Percentiles rank a stretch among this genome's conserved stretches.
Evolutionary conservation across 1,140 invertebrate species (phyloP).

Genomic region (Pseudomyrmex dendroicus): DNA sequence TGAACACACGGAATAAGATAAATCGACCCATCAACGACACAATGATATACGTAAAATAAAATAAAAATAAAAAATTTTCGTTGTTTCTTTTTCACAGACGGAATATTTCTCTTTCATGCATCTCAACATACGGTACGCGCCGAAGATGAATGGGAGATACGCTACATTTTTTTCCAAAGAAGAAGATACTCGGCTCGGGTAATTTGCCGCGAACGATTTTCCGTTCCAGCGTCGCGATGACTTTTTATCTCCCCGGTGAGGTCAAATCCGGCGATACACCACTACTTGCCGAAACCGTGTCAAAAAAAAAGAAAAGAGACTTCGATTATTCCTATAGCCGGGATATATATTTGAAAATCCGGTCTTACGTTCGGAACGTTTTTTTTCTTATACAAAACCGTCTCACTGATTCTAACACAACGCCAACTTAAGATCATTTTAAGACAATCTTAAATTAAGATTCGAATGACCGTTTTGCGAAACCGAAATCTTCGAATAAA

Average conservation of each 20-base stretch:
- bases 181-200: not conserved
- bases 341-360: not conserved
- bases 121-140: not conserved
- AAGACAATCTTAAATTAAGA: no score
- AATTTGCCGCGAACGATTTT: slow-evolving; percentile 28
- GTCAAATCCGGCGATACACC: not conserved
- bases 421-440: no score
- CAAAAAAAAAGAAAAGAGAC: not conserved
- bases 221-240: not conserved
- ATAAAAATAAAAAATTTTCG: no score
- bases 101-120: slow-evolving; percentile 14
- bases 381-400: not conserved
- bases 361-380: not conserved
- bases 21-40: not conserved
- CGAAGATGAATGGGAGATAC: not conserved
- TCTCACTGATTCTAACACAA: no score
- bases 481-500: no score
- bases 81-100: not conserved
- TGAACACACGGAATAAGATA: not conserved
- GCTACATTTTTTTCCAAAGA: slow-evolving; percentile 1
- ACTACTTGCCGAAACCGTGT: not conserved
- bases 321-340: not conserved
- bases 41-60: no score
- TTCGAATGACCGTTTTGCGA: no score
- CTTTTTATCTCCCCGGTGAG: not conserved